phyloP scores from a whole-genome alignment of 2,888 invertebrate genomes.

The Aleiodes alternator region DNA sequence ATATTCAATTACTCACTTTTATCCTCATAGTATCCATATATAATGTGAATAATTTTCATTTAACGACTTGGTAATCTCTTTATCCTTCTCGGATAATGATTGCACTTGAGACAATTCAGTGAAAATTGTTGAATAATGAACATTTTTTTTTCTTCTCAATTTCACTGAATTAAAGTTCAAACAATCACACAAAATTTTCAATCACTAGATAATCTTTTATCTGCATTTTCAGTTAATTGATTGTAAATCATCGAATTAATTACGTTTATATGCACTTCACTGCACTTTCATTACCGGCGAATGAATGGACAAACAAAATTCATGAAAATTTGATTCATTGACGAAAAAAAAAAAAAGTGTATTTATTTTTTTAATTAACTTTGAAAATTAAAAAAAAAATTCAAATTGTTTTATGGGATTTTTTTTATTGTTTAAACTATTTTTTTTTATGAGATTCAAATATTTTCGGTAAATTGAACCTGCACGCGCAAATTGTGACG shows the following conservation, averaged over 20 bases:
- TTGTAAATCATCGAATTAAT: constrained; percentile 7
- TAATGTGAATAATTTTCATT: neutral
- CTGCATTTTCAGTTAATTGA: neutral
- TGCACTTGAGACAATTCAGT: constrained; percentile 28
- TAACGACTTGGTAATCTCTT: constrained; percentile 41
- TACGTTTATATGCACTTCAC: neutral
- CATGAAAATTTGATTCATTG: too few species aligned
- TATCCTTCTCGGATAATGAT: constrained; percentile 33
- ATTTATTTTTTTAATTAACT: too few species aligned
- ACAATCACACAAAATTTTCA: neutral
- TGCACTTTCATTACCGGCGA: neutral
- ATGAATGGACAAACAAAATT: too few species aligned
- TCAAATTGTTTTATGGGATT: too few species aligned
- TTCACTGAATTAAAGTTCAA: neutral
- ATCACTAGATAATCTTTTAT: neutral
- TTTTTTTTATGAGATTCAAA: neutral
- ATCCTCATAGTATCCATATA: neutral
- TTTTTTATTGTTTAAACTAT: neutral
- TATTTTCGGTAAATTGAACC: constrained; percentile 52
- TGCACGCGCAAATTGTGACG: constrained; percentile 66
- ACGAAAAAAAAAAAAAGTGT: too few species aligned
- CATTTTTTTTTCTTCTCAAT: constrained; percentile 34
- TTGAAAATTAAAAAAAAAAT: neutral
- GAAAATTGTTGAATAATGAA: neutral
- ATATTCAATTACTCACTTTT: neutral